These are phyloP conservation scores for Peromyscus maniculatus DNA, from an alignment of 2,113 vertebrate genomes.

Conservation along the genomic window DNA sequence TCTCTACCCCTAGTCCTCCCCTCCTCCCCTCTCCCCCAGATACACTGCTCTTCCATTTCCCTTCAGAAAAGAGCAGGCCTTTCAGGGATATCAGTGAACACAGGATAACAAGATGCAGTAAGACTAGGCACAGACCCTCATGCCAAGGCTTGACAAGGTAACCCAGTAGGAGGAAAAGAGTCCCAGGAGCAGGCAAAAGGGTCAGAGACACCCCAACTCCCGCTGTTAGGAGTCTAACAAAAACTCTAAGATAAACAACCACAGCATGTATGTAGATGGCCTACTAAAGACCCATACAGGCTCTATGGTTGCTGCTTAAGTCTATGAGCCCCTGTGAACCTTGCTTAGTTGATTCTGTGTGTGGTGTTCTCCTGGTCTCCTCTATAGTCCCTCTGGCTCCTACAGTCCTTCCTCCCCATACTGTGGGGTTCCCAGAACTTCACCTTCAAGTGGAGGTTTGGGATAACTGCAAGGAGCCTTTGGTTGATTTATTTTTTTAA, in stretches of 20 bases:
- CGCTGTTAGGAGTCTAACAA: background rate
- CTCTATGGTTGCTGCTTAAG: background rate
- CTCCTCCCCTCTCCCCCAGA: background rate
- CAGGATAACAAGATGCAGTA: background rate
- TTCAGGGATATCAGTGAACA: background rate
- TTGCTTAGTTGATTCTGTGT: background rate
- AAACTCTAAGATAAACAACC: background rate
- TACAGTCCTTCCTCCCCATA: background rate
- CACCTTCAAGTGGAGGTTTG: background rate
- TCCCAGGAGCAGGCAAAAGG: background rate
- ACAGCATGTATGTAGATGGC: too few species aligned
- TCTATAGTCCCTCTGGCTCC: background rate
- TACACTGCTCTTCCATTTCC: background rate
- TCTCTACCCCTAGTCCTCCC: too few species aligned
- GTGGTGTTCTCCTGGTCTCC: background rate
- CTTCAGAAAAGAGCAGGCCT: background rate
- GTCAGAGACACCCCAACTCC: background rate
- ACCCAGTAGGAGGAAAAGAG: background rate
- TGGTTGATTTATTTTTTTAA: background rate
- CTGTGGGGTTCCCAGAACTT: background rate
- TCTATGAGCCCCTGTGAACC: too few species aligned
- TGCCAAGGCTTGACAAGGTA: background rate
- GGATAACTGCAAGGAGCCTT: background rate
- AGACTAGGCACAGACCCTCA: background rate
- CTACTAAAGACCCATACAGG: too few species aligned